Evolutionary conservation across 2,888 invertebrate species (phyloP), one percentile per base, ranked within the genome.

Genomic region (Hydriomena furcata): DNA sequence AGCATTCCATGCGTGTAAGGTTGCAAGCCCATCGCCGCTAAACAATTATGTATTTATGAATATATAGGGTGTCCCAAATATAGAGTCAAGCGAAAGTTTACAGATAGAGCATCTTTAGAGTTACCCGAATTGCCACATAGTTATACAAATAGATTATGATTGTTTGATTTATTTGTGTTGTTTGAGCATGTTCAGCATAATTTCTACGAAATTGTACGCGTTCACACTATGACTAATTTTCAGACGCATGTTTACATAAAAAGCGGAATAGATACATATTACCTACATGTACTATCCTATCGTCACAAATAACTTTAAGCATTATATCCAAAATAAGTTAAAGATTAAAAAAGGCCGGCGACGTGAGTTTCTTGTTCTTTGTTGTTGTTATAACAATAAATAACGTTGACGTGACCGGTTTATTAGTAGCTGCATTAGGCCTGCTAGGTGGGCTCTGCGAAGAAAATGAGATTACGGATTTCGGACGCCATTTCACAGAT

Each of bases 351-450:
- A 72, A 70, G 74, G 71, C 72, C 66, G 68, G 63, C 63, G 65
- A 64, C 65, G 68, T 65, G 66, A 73, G 71, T 77, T 79, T 80
- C 75, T 81, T 79, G 73, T 78, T 78, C 73, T 75, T 73, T 79
- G 74, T 76, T 79, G 73, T 79, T 79, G 76, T 82, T 71, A 81
- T 80, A 84, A 83, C 81, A 83, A 87, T 86, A 87, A 87, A 87
- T 86, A 85, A 85, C 70, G 71, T 67, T 79, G 80, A 86, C 88
- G 86, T 86, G 87, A 87, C 85, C 80, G 57, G 88, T 76, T 82
- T 89, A 83, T 86, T 87, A 85, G 82, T 83, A 55, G 80, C 76
- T 78, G 78, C 76, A 83, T 88, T 86, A 79, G 63, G 68, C 44
- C 55, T 70, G 66, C 71, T 68, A 71, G 72, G 79, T 73, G 70